phyloP scores from a whole-genome alignment of 2,888 invertebrate genomes.

The Pherbina coryleti region DNA sequence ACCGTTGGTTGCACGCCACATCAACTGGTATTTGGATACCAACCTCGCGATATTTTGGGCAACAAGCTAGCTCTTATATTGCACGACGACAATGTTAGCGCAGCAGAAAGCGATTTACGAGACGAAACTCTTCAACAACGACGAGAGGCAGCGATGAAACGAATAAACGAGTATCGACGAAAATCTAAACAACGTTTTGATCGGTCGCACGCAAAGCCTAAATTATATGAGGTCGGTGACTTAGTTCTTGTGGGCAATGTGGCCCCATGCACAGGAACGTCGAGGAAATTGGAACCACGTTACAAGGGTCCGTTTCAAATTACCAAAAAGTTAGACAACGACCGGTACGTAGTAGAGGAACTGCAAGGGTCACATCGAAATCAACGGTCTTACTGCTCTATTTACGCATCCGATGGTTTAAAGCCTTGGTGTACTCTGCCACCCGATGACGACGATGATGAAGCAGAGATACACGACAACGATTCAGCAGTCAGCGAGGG shows the following conservation, averaged over 20 bases:
- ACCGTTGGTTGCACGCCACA: background rate
- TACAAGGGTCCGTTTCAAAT: slow-evolving; percentile 50
- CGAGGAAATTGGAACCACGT: slow-evolving; percentile 47
- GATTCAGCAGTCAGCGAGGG: too few species aligned
- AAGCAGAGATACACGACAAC: too few species aligned
- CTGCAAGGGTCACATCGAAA: slow-evolving; percentile 46
- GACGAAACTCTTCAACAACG: background rate
- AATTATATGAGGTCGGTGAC: slow-evolving; percentile 41
- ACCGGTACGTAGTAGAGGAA: slow-evolving; percentile 50
- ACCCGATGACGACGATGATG: background rate
- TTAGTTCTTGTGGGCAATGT: slow-evolving; percentile 39
- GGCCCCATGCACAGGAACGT: slow-evolving; percentile 38
- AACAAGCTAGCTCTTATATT: background rate
- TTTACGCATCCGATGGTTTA: slow-evolving; percentile 43
- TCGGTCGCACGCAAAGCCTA: slow-evolving; percentile 28
- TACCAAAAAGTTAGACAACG: slow-evolving; percentile 44
- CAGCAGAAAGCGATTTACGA: background rate
- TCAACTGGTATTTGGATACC: background rate
- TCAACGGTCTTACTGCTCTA: slow-evolving; percentile 46
- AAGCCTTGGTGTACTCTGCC: slow-evolving; percentile 1
- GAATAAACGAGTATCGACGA: slow-evolving; percentile 19
- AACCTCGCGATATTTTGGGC: too few species aligned
- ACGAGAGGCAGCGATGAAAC: slow-evolving; percentile 10
- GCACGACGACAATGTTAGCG: too few species aligned
- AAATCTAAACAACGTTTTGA: slow-evolving; percentile 39